phyloP scores from a whole-genome alignment of 2,888 invertebrate species.

The Lasioglossum pauxillum region DNA sequence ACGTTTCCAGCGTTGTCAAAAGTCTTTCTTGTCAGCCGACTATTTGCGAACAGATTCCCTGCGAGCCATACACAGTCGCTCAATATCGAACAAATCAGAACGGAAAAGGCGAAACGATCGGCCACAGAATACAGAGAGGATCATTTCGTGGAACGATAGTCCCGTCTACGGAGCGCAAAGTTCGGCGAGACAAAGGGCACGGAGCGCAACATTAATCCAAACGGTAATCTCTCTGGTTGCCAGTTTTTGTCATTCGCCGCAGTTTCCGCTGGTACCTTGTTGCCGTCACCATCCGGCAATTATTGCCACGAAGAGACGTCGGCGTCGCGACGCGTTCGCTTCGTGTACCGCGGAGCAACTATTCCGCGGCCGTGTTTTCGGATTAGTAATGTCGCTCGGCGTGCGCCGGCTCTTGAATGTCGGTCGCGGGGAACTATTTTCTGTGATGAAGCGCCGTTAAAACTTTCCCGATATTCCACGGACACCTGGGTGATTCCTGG shows the following conservation, averaged over 20 bases:
- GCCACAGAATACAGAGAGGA: background rate
- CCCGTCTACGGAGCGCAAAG: background rate
- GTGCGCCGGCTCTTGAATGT: constrained; percentile 38
- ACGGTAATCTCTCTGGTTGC: constrained; percentile 46
- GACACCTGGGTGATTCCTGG: constrained; percentile 62
- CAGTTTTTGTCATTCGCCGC: constrained; percentile 50
- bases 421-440: constrained; percentile 75
- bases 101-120: background rate
- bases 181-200: constrained; percentile 26
- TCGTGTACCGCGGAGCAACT: constrained; percentile 39
- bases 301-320: constrained; percentile 59
- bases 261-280: constrained; percentile 23
- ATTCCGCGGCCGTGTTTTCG: constrained; percentile 50
- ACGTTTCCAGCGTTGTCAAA: background rate
- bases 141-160: background rate
- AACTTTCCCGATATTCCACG: constrained; percentile 78
- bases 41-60: too few relatives aligned
- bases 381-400: constrained; percentile 49
- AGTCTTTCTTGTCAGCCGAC: background rate
- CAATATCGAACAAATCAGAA: background rate
- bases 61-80: too few relatives aligned
- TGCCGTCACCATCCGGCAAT: constrained; percentile 50
- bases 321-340: background rate
- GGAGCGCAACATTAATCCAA: constrained; percentile 32
- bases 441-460: constrained; percentile 78